A percentile compares a stretch with the other conserved stretches of the same genome.
phyloP scores from a whole-genome alignment of 1,140 invertebrate species.

The Caenorhabditis elegans region DNA sequence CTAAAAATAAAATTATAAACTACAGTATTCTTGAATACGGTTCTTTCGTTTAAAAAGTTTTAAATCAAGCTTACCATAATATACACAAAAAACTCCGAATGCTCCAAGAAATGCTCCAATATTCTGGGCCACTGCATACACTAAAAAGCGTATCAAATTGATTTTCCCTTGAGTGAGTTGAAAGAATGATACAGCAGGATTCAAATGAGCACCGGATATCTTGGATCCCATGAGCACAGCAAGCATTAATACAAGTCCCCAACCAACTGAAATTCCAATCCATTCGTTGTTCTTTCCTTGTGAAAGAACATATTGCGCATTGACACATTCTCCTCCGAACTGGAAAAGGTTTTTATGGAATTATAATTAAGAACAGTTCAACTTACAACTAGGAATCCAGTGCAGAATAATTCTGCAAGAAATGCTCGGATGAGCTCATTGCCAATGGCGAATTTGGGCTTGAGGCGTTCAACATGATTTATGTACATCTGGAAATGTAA shows the following conservation, averaged over 20 bases:
- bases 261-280: conserved; percentile 52
- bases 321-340: conserved; percentile 46
- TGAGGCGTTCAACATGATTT: conserved; percentile 40
- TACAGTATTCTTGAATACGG: not conserved
- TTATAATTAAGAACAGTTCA: not conserved
- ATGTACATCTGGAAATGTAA: not conserved
- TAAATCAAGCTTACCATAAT: conserved; percentile 66
- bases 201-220: conserved; percentile 69
- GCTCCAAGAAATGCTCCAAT: conserved; percentile 70
- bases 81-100: conserved; percentile 68
- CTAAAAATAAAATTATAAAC: conserved; percentile 55
- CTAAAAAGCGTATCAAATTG: conserved; percentile 68
- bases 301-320: conserved; percentile 51
- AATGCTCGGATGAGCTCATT: conserved; percentile 44
- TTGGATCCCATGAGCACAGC: conserved; percentile 51
- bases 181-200: conserved; percentile 70
- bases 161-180: conserved; percentile 68
- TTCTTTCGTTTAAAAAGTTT: no score
- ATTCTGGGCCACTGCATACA: conserved; percentile 70
- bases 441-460: conserved; percentile 30
- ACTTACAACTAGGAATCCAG: conserved; percentile 44
- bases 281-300: conserved; percentile 45
- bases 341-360: conserved; percentile 35
- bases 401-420: conserved; percentile 47
- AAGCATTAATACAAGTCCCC: conserved; percentile 56